These are phyloP conservation scores for Stictocephala bisonia DNA, from an alignment of 2,888 invertebrate species.

Conservation along the genomic window DNA sequence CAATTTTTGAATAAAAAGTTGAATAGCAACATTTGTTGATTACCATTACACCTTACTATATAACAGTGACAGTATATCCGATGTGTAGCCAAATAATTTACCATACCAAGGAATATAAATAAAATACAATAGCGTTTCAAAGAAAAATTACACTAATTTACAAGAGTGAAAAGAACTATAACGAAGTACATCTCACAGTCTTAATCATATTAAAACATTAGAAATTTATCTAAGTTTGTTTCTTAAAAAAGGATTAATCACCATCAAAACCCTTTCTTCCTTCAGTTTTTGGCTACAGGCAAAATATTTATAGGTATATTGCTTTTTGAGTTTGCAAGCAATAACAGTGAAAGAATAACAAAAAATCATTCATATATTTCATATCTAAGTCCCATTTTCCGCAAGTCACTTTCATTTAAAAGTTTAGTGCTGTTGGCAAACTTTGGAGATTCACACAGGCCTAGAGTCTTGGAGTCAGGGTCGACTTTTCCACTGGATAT, in stretches of 20 bases:
- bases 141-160: too few relatives aligned
- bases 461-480: slow-evolving; percentile 4
- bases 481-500: slow-evolving; percentile 22
- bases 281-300: too few relatives aligned
- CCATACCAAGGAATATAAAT: too few relatives aligned
- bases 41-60: too few relatives aligned
- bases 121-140: too few relatives aligned
- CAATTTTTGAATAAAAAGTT: too few relatives aligned
- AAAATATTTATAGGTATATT: too few relatives aligned
- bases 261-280: background rate
- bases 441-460: slow-evolving; percentile 22
- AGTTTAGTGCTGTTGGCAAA: slow-evolving; percentile 14
- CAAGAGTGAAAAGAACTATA: too few relatives aligned
- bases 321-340: slow-evolving; percentile 8
- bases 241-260: background rate
- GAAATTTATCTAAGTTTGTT: background rate
- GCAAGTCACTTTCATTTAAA: slow-evolving; percentile 8
- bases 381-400: slow-evolving; percentile 14
- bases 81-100: too few relatives aligned
- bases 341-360: background rate
- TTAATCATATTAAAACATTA: background rate
- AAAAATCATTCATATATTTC: slow-evolving; percentile 38
- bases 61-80: too few relatives aligned
- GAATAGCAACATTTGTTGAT: too few relatives aligned
- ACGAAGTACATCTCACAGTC: too few relatives aligned